A percentile compares a stretch with the other conserved stretches of the same genome.
These are phyloP conservation scores for Eudyptes chrysolophus DNA, from an alignment of 2,113 vertebrate genomes.

Conservation along the genomic window DNA sequence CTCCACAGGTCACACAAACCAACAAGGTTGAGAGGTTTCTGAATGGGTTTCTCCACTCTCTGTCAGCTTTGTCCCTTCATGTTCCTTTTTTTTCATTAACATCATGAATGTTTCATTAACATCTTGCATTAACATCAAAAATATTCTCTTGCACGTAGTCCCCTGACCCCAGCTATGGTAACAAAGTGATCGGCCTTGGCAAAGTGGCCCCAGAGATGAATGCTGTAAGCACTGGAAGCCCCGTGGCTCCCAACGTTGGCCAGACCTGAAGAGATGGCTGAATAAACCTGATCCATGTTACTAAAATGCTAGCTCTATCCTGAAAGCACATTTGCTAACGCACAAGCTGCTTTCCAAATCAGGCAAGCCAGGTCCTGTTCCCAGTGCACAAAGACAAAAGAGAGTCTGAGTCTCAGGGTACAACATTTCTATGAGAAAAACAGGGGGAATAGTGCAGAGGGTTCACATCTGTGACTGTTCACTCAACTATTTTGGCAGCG, in stretches of 20 bases:
- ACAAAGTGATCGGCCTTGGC: background rate
- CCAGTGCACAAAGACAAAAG: background rate
- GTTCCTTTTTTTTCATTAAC: background rate
- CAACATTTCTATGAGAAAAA: background rate
- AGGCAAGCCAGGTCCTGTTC: background rate
- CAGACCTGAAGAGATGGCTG: background rate
- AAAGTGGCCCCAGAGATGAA: background rate
- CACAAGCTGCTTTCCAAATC: slow-evolving; percentile 3
- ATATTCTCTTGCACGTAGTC: background rate
- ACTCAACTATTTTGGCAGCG: background rate
- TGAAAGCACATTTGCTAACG: background rate
- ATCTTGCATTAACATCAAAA: background rate
- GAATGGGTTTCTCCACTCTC: background rate
- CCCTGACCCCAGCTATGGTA: background rate
- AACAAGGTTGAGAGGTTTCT: background rate
- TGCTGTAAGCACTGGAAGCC: background rate
- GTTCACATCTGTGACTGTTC: background rate
- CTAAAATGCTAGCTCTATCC: background rate
- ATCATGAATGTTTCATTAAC: background rate
- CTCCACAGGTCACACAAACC: background rate
- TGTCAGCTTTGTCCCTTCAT: background rate
- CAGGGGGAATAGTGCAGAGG: background rate
- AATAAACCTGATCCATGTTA: background rate
- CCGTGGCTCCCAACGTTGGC: background rate
- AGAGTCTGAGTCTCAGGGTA: background rate